Evolutionary conservation across 2,888 invertebrate genomes (phyloP).

Genomic region (Pollenia angustigena): DNA sequence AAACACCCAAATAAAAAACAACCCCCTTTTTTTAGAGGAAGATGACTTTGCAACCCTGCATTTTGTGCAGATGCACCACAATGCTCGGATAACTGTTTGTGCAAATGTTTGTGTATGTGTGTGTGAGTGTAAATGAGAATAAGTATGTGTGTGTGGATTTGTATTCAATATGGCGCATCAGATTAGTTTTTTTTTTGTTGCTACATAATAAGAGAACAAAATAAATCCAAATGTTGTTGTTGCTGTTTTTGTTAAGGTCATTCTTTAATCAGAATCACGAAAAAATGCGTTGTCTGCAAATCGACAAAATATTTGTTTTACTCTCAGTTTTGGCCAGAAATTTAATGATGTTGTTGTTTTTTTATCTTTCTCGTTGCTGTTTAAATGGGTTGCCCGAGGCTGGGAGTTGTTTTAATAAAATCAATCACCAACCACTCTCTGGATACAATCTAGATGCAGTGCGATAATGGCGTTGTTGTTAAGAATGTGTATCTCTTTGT

Average conservation of each 20-base stretch:
- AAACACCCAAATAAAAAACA: conserved; percentile 47
- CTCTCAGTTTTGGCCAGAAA: conserved; percentile 34
- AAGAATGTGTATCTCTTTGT: not conserved
- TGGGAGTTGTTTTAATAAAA: conserved; percentile 38
- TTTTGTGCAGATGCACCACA: conserved; percentile 55
- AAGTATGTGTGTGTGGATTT: conserved; percentile 17
- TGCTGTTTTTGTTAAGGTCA: conserved; percentile 65
- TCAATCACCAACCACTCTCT: conserved; percentile 41
- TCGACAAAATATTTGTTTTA: conserved; percentile 27
- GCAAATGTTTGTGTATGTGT: not conserved
- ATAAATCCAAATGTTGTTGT: conserved; percentile 16
- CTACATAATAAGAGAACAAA: not conserved
- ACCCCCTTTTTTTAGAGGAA: conserved; percentile 47
- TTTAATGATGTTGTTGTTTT: not conserved
- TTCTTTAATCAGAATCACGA: conserved; percentile 48
- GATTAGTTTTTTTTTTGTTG: conserved; percentile 49
- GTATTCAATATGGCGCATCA: conserved; percentile 79
- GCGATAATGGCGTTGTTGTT: conserved; percentile 13
- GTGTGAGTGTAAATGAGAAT: not conserved
- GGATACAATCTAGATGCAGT: conserved; percentile 23
- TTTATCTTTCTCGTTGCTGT: not conserved
- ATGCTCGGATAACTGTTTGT: not conserved
- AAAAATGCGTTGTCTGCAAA: conserved; percentile 60
- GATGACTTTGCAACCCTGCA: conserved; percentile 68
- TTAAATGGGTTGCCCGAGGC: conserved; percentile 35